Percentiles rank a stretch among this genome's conserved stretches.
These are phyloP conservation scores for Cheirogaleus major DNA, from an alignment of 2,797 vertebrate species.

Conservation along the genomic window DNA sequence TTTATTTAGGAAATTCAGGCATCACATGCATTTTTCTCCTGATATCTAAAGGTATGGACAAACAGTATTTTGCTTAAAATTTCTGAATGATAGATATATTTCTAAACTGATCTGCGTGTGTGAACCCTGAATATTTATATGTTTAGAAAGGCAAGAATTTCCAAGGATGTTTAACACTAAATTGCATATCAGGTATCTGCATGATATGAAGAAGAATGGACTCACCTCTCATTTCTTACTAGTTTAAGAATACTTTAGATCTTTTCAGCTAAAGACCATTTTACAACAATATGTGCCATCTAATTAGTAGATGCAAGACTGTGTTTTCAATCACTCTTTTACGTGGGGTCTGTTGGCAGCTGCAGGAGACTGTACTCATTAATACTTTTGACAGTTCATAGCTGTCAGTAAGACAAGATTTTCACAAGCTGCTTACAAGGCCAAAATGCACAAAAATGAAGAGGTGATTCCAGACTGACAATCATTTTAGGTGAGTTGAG, in stretches of 20 bases:
- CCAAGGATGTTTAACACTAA: neutral
- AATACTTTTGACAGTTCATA: neutral
- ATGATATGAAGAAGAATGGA: neutral
- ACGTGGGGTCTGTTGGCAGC: neutral
- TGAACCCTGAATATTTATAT: neutral
- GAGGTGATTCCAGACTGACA: neutral
- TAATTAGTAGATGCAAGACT: neutral
- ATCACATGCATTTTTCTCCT: neutral
- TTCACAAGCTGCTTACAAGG: neutral
- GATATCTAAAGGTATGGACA: neutral
- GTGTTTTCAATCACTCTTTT: neutral
- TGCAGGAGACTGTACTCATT: neutral
- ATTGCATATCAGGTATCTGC: neutral
- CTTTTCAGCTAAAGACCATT: neutral
- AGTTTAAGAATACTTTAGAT: neutral
- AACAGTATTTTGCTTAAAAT: neutral
- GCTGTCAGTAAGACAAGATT: slow-evolving; percentile 8
- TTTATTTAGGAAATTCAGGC: neutral
- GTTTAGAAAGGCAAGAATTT: neutral
- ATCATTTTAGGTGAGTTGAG: neutral
- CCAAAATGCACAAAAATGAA: neutral
- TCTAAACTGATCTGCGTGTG: neutral
- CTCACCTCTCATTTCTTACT: neutral
- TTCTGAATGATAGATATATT: neutral
- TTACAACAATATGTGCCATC: neutral